Base-by-base conservation (phyloP, 2,113 vertebrate species). In the Dicaeum eximium region DNA sequence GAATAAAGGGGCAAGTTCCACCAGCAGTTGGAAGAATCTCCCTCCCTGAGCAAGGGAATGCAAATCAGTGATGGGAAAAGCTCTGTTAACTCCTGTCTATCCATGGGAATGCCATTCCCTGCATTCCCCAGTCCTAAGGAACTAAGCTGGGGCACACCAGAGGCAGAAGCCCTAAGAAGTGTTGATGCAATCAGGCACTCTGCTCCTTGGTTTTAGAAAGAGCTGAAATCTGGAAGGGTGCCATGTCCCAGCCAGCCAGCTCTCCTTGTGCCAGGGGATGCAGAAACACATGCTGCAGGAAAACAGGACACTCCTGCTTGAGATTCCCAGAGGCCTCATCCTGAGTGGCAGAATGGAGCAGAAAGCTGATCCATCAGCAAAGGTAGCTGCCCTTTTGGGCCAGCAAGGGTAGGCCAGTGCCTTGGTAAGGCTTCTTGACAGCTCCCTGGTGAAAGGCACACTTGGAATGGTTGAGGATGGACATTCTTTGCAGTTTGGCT, bases 41-140 rank as follows among this genome's bases (percentile, higher is more conserved):
- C 31, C 48, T 33, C 44, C 54, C 9, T 17, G 37, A 67, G n/a
- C 48, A 56, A 45, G 35, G 9, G 27, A 72, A 48, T 0, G 1
- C 35, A 50, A 30, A 83, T 12, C 6, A 1, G 4, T 11, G 54
- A 30, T 17, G 5, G 20, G 24, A 45, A 86, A 57, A 90, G 42
- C 37, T 71, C 47, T 57, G 0, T 7, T 38, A 54, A 57, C 30
- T 45, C 71, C 35, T 65, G 28, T 9, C 67, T 67, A 2, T 8
- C 70, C 30, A n/a, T 4, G 8, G 72, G 51, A 78, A 87, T 6
- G 3, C 37, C 61, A 27, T 45, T 75, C 60, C 30, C 53, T 56
- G 73, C 0, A 0, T 12, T 47, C 16, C 24, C 40, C 82, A 35
- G 12, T 4, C 37, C 50, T 9, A 7, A 37, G 20, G 37, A 74